Conservation (phyloP, 2,888 invertebrate species). For the Ariolimax columbianus region DNA sequence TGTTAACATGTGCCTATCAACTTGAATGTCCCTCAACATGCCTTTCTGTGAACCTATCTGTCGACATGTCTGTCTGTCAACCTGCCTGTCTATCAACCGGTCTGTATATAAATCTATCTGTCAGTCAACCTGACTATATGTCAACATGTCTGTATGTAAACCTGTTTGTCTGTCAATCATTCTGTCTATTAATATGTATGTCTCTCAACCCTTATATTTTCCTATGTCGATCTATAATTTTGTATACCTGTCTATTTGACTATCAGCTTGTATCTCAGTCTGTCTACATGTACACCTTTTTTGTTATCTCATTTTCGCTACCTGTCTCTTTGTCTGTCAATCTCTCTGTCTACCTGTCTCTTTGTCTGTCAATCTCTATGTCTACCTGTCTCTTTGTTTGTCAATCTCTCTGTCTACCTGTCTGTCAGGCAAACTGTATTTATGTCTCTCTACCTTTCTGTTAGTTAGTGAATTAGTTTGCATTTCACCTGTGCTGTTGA, state of each 20-base stretch:
- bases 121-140: background rate
- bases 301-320: too few relatives aligned
- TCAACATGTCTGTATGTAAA: too few relatives aligned
- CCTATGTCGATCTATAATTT: background rate
- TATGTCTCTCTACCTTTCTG: background rate
- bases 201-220: background rate
- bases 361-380: background rate
- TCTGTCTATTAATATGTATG: background rate
- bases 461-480: too few relatives aligned
- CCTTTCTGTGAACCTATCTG: background rate
- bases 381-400: background rate
- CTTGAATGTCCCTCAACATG: background rate
- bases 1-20: background rate
- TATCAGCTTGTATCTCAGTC: slow-evolving; percentile 5
- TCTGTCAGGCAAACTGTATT: background rate
- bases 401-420: background rate
- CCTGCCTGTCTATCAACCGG: background rate
- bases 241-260: slow-evolving; percentile 20
- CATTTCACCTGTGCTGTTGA: too few relatives aligned
- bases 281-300: background rate
- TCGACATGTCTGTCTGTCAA: background rate
- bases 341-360: slow-evolving; percentile 9
- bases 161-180: too few relatives aligned
- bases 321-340: background rate
- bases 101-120: background rate